These are phyloP conservation scores for Bradypodion pumilum DNA, from an alignment of 2,797 vertebrate species.

Conservation along the genomic window DNA sequence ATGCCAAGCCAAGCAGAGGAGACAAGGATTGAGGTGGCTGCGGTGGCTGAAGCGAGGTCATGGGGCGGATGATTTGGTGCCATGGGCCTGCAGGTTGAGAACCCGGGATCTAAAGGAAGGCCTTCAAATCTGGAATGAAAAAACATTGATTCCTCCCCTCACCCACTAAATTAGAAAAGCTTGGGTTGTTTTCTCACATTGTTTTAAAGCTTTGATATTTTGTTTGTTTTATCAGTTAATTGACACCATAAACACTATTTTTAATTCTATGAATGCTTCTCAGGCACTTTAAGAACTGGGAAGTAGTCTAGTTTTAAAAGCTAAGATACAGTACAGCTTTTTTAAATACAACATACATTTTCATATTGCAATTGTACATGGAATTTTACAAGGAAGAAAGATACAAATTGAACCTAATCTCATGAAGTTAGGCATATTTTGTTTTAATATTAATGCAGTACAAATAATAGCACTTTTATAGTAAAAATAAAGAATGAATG, in stretches of 20 bases:
- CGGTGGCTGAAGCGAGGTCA: no score
- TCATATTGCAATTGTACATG: neutral
- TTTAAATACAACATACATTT: neutral
- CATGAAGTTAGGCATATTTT: constrained; percentile 4
- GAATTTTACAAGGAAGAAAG: constrained; percentile 13
- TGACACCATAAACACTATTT: neutral
- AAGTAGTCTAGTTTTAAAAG: neutral
- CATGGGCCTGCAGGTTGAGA: no score
- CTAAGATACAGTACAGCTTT: neutral
- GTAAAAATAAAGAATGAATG: constrained; percentile 45
- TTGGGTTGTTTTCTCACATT: neutral
- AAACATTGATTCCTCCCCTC: neutral
- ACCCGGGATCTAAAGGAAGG: neutral
- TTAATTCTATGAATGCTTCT: neutral
- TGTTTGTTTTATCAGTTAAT: no score
- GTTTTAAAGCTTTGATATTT: neutral
- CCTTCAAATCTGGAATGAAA: neutral
- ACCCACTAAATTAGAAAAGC: neutral
- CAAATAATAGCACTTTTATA: constrained; percentile 22
- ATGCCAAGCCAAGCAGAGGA: no score
- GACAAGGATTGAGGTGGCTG: no score
- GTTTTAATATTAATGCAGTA: constrained; percentile 37
- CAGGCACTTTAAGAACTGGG: neutral
- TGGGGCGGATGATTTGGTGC: no score
- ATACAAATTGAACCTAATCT: constrained; percentile 34